Conservation (phyloP, 2,113 vertebrate genomes). For the Paradoxurus hermaphroditus region DNA sequence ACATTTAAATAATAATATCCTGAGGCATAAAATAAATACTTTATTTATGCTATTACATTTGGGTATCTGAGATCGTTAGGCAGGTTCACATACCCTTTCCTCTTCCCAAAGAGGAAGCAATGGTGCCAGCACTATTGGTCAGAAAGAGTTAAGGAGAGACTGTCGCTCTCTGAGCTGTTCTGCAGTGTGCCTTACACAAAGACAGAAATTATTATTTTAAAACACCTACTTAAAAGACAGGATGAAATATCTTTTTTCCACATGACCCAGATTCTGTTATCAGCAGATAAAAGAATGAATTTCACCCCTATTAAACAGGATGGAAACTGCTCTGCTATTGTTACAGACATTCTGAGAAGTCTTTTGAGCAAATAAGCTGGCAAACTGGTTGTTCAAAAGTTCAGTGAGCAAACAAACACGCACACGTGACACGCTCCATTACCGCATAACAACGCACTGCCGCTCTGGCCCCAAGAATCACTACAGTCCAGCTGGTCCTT, state of each 20-base stretch:
- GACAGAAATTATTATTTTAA: slow-evolving; percentile 19
- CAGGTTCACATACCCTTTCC: neutral
- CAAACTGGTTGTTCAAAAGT: slow-evolving; percentile 47
- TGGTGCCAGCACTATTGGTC: neutral
- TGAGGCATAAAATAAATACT: slow-evolving; percentile 49
- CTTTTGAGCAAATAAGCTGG: slow-evolving; percentile 17
- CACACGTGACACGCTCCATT: neutral
- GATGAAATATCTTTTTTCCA: slow-evolving; percentile 21
- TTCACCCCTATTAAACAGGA: slow-evolving; percentile 17
- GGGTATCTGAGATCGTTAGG: slow-evolving; percentile 29
- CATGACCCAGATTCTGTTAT: slow-evolving; percentile 38
- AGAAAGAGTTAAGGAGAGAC: slow-evolving; percentile 27
- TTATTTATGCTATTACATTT: slow-evolving; percentile 40
- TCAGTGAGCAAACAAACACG: slow-evolving; percentile 43
- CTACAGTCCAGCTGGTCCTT: neutral
- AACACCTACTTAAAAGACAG: slow-evolving; percentile 11
- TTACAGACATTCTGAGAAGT: slow-evolving; percentile 36
- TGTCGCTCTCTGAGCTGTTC: neutral
- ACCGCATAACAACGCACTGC: slow-evolving; percentile 27
- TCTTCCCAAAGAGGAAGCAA: slow-evolving; percentile 2
- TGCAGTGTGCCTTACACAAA: neutral
- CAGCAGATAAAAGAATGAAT: slow-evolving; percentile 10
- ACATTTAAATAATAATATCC: slow-evolving; percentile 60
- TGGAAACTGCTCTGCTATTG: slow-evolving; percentile 25
- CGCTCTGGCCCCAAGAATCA: slow-evolving; percentile 29